Evolutionary conservation across 1,140 invertebrate species (phyloP).

Genomic region (Orchestia grillus): DNA sequence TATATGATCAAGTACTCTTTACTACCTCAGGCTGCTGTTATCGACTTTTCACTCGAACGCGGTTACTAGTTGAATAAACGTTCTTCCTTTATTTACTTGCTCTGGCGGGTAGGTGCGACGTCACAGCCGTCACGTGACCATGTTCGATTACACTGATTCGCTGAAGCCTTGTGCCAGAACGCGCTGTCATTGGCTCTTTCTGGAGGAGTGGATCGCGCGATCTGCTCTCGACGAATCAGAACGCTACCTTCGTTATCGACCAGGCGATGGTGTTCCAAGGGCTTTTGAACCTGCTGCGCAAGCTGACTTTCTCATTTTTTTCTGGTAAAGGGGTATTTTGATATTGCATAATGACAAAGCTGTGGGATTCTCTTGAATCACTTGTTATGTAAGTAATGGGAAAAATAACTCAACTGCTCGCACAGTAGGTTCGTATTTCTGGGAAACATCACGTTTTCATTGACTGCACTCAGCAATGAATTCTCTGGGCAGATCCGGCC

Average conservation of each 20-base stretch:
- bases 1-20: not conserved
- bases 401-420: not conserved
- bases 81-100: not conserved
- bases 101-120: constrained; percentile 9
- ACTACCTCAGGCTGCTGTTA: not conserved
- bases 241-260: not conserved
- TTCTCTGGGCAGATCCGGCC: too few species aligned
- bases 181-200: not conserved
- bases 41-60: not conserved
- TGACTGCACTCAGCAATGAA: too few species aligned
- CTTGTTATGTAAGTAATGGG: not conserved
- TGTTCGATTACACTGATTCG: not conserved
- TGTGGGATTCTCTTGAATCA: not conserved
- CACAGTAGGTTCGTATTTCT: not conserved
- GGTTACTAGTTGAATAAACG: not conserved
- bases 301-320: not conserved
- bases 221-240: not conserved
- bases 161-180: not conserved
- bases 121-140: not conserved
- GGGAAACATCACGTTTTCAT: too few species aligned
- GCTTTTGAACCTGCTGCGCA: not conserved
- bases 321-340: not conserved
- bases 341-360: not conserved
- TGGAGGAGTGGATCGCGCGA: constrained; percentile 37
- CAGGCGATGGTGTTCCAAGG: not conserved